A percentile compares a stretch with the other conserved stretches of the same genome.
These are phyloP conservation scores for Brachyhypopomus gauderio DNA, from an alignment of 2,113 vertebrate species.

Conservation along the genomic window DNA sequence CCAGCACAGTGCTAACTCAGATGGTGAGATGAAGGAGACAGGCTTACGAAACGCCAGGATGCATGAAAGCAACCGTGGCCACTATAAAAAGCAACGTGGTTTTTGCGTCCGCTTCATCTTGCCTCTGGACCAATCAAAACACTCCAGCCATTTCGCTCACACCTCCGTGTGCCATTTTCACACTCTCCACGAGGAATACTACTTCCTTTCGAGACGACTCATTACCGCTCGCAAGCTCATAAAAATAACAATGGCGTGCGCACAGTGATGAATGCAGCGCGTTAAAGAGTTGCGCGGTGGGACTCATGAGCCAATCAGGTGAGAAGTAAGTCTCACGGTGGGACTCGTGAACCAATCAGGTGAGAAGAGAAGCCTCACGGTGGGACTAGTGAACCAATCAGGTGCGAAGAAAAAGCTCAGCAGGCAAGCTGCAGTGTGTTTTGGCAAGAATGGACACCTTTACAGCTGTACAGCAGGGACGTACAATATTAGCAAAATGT, in stretches of 20 bases:
- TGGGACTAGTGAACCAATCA: background rate
- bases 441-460: no score
- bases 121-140: slow-evolving; percentile 32
- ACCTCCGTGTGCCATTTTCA: slow-evolving; percentile 41
- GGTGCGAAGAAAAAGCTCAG: no score
- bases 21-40: slow-evolving; percentile 33
- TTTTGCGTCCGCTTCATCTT: slow-evolving; percentile 23
- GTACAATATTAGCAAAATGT: no score
- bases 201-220: slow-evolving; percentile 3
- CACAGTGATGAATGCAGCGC: slow-evolving; percentile 16
- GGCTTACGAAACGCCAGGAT: slow-evolving; percentile 63
- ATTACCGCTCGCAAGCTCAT: background rate
- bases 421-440: no score
- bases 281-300: slow-evolving; percentile 19
- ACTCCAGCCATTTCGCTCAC: slow-evolving; percentile 20
- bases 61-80: slow-evolving; percentile 58
- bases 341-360: background rate
- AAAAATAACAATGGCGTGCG: slow-evolving; percentile 15
- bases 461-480: no score
- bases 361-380: background rate
- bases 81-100: slow-evolving; percentile 39
- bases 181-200: slow-evolving; percentile 31
- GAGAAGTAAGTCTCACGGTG: background rate
- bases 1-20: slow-evolving; percentile 51
- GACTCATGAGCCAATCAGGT: background rate